Evolutionary conservation across 2,113 vertebrate species (phyloP), one percentile per base, ranked within the genome.

Genomic region (Carollia perspicillata): DNA sequence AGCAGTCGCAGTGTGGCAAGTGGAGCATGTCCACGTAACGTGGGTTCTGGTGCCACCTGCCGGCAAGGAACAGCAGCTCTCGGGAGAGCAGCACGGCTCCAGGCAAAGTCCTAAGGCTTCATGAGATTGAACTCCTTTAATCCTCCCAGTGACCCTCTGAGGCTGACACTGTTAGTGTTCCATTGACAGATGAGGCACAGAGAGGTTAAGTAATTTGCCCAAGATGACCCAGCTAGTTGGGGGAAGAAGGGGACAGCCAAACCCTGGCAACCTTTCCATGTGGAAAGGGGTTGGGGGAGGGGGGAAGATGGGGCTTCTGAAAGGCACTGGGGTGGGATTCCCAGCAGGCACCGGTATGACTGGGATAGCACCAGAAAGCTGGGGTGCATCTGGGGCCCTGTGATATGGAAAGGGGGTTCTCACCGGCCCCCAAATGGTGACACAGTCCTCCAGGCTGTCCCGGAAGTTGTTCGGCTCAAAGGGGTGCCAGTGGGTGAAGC

Each of bases 401-500:
- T 11, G 22, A 23, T 7, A 68, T 55, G 84, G 13, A 86, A 58
- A 85, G 40, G 88, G 68, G 33, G 28, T 93, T 98, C 99, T 99
- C 98, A 99, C 99, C 72, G 98, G 98, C 47, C 99, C 99, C 99
- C 99, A 99, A 94, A 99, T 98, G 95, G 99, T 99, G 88, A 99
- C 99, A 1, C 99, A 99, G 95, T 99, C 99, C 77, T 99, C 99
- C 78, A 98, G 98, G 95, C 98, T 99, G 98, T 99, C 99, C 17
- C 99, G 99, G 97, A 99, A 99, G 98, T 99, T 99, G 98, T 99
- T 99, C 96, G 99, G 99, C 97, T 99, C 99, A 6, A 99, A 99
- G 0, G 99, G 99, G 77, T 99, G 99, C 99, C 99, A 99, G 97
- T 99, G 99, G 0, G 99, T 99, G 97, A 99, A 99, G 97, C 98